phyloP scores from a whole-genome alignment of 1,140 invertebrate species.

The Drosophila santomea region DNA sequence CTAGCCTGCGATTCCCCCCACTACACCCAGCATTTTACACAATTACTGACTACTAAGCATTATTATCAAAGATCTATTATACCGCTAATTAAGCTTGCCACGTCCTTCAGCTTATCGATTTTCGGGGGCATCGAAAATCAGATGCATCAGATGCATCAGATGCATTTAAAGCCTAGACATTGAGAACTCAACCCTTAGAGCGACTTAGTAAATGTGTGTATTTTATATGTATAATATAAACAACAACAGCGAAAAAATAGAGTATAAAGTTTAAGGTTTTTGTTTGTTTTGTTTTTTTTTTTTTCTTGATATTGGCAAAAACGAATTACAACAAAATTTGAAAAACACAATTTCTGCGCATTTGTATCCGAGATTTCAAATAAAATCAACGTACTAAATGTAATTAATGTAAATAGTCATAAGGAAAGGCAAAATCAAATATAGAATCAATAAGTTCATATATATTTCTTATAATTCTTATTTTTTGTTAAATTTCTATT shows the following conservation, averaged over 20 bases:
- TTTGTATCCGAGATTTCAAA: slow-evolving; percentile 39
- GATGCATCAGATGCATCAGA: slow-evolving; percentile 6
- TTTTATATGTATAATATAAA: slow-evolving; percentile 34
- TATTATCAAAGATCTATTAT: slow-evolving; percentile 13
- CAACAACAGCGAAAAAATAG: slow-evolving; percentile 51
- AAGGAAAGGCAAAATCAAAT: slow-evolving; percentile 37
- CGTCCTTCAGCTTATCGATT: slow-evolving; percentile 25
- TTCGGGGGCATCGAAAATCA: slow-evolving; percentile 31
- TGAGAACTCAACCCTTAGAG: slow-evolving; percentile 53
- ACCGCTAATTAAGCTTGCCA: slow-evolving; percentile 34
- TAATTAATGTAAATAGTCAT: slow-evolving; percentile 32
- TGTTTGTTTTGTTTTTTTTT: background rate
- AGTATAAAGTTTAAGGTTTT: slow-evolving; percentile 26
- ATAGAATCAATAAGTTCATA: slow-evolving; percentile 9
- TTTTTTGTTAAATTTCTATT: background rate
- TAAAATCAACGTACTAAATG: slow-evolving; percentile 50
- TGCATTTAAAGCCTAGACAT: slow-evolving; percentile 24
- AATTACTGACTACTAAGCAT: slow-evolving; percentile 38
- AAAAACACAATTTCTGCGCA: slow-evolving; percentile 81
- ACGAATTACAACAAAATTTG: slow-evolving; percentile 84
- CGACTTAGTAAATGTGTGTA: slow-evolving; percentile 58
- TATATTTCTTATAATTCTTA: background rate
- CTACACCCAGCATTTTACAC: slow-evolving; percentile 31
- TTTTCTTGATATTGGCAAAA: slow-evolving; percentile 52
- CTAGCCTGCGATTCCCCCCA: slow-evolving; percentile 21